A percentile compares a stretch with the other conserved stretches of the same genome.
These are phyloP conservation scores for Pleuronectes platessa DNA, from an alignment of 2,113 vertebrate species.

Conservation along the genomic window DNA sequence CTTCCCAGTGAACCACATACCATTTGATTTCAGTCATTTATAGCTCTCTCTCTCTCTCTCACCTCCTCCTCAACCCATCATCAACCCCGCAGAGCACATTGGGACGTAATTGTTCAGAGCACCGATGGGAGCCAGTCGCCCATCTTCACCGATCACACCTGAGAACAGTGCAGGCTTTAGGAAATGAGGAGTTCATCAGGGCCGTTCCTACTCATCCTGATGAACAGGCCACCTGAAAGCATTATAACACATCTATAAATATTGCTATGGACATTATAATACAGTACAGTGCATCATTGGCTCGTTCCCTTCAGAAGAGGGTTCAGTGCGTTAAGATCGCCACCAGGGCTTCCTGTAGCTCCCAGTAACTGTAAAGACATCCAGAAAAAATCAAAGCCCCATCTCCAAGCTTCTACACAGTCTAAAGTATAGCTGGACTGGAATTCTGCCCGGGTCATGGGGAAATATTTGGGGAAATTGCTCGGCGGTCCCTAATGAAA, in stretches of 20 bases:
- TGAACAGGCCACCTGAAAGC: conserved; percentile 71
- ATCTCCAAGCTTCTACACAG: conserved; percentile 41
- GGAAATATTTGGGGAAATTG: conserved; percentile 46
- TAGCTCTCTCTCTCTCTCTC: conserved; percentile 32
- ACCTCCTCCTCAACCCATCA: conserved; percentile 58
- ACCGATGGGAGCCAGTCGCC: too few species aligned
- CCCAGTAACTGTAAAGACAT: conserved; percentile 69
- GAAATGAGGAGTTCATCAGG: conserved; percentile 58
- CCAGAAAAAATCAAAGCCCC: conserved; percentile 48
- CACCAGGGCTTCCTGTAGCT: conserved; percentile 75
- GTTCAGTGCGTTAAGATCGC: conserved; percentile 81
- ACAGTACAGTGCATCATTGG: conserved; percentile 87
- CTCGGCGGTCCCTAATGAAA: conserved; percentile 33
- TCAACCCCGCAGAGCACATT: conserved; percentile 70
- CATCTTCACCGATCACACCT: conserved; percentile 58
- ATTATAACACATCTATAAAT: conserved; percentile 85
- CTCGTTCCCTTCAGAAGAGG: conserved; percentile 76
- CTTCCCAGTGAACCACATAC: conserved; percentile 75
- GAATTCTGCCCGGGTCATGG: conserved; percentile 47
- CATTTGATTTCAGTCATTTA: conserved; percentile 55
- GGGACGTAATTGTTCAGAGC: conserved; percentile 57
- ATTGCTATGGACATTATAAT: conserved; percentile 86
- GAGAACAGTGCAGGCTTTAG: conserved; percentile 73
- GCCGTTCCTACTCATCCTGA: conserved; percentile 63
- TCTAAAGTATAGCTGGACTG: conserved; percentile 52